Evolutionary conservation across 2,113 vertebrate species (phyloP), one percentile per base, ranked within the genome.

Genomic region (Formicarius rufipectus): DNA sequence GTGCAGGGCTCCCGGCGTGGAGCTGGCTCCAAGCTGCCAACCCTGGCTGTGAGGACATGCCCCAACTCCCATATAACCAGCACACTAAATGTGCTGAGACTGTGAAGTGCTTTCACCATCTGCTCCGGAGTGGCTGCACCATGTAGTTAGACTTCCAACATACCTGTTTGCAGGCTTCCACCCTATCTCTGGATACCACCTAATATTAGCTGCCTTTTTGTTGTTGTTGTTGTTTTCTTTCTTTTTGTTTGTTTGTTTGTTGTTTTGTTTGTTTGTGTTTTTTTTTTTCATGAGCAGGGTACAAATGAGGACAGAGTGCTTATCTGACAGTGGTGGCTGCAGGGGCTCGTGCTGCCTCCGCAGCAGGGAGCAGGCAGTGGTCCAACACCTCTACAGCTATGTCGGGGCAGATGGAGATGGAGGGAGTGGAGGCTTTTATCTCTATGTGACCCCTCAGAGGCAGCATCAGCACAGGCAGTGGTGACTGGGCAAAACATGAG

Each of bases 1-100:
- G n/a, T 0, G 0, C 33, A 0, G 0, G 0, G 60, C 35, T 87
- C 31, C 37, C 2, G 8, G 83, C 22, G 11, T 31, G 66, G 75
- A 67, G 56, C 78, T 58, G 83, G 55, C 66, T 33, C 24, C 24
- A 1, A 39, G 40, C 55, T 56, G 39, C 49, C 39, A 2, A 4
- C 13, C 27, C 60, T 17, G 33, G 9, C 42, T 50, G 63, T 0
- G 2, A 33, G 82, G 35, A 19, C 0, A 0, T 11, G 58, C 71
- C 50, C 7, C 2, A 15, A 5, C 12, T 31, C 39, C 0, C 0
- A 1, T 14, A 9, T 1, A 35, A 28, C 7, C 20, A 4, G 21
- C 9, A 11, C 17, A 2, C 24, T 7, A 1, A 11, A 17, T 3
- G 13, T 77, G 30, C 73, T 66, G 52, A 21, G n/a, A 17, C 42